Conservation (phyloP, 1,140 invertebrate genomes). For the Leucophenga varia region DNA sequence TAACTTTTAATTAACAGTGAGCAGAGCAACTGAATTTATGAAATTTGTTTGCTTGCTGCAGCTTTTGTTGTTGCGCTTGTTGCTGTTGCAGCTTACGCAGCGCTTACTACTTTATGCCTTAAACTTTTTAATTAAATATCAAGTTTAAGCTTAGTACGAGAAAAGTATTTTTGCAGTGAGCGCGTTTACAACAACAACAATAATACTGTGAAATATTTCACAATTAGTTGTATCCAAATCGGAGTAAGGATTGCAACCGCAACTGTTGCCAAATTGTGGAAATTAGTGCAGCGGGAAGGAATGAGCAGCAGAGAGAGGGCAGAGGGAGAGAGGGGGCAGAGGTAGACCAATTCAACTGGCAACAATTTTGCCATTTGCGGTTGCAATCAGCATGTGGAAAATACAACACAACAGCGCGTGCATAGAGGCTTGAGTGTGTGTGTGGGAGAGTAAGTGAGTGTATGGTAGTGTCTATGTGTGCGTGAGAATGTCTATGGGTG, state of each 20-base stretch:
- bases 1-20: slow-evolving; percentile 26
- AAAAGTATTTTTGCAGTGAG: too few relatives aligned
- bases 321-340: too few relatives aligned
- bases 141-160: slow-evolving; percentile 22
- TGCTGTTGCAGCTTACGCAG: slow-evolving; percentile 6
- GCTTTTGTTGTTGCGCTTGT: not conserved
- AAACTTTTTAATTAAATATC: slow-evolving; percentile 46
- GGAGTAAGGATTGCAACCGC: slow-evolving; percentile 2
- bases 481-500: too few relatives aligned
- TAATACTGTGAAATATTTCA: slow-evolving; percentile 31
- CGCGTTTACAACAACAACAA: too few relatives aligned
- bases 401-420: too few relatives aligned
- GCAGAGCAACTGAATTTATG: slow-evolving; percentile 13
- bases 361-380: slow-evolving; percentile 25
- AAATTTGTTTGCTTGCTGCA: slow-evolving; percentile 10
- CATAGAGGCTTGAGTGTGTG: too few relatives aligned
- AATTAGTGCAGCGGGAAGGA: too few relatives aligned
- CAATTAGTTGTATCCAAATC: slow-evolving; percentile 27
- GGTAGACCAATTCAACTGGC: slow-evolving; percentile 7
- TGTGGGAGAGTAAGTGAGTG: too few relatives aligned
- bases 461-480: too few relatives aligned
- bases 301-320: too few relatives aligned
- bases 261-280: too few relatives aligned
- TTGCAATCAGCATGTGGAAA: slow-evolving; percentile 16
- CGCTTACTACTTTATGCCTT: slow-evolving; percentile 20